Base-by-base conservation (phyloP, 2,888 invertebrate species). In the Alviniconcha strummeri region DNA sequence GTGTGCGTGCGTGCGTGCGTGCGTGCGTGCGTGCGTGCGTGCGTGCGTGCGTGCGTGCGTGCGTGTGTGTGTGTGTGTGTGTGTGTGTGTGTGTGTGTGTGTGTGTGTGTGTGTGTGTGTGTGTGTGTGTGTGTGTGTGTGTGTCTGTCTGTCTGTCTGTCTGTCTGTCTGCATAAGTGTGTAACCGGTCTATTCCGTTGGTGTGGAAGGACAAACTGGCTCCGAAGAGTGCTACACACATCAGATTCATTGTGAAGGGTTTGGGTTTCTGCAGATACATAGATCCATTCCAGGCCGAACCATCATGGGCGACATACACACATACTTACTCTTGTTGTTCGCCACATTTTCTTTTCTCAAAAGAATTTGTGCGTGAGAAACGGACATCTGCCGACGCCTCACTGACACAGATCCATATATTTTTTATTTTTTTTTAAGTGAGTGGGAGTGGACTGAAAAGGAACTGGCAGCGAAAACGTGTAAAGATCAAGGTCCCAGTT, bases 1-100 rank as follows among this genome's bases (percentile, higher is more conserved):
- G 77, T 77, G 77, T 77, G 77, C 56, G 77, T 77, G 77, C 56
- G 77, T 77, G 77, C 56, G 77, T 77, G 77, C 56, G 77, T 77
- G 77, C 56, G 77, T 77, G 77, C 17, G 77, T 56, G 77, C 54
- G 56, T 56, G 56, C 56, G 77, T 56, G 77, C 56, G 77, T 56
- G 77, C 56, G 77, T 5, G 77, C 56, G 77, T 1, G 57, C 56
- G 77, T 7, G 56, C 7, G 52, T 17, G 55, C 5, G 57, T 56
- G 55, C 15, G 55, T 74, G 36, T 11, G 54, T 52, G 54, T 6
- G 3, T 74, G 74, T 52, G 74, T 15, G 52, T 52, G 74, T 54
- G 8, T 52, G 74, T 13, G 52, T 52, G 52, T 74, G 52, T 52
- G 36, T 74, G 52, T 52, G 75, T 52, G 52, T 52, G 75, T 75